Conservation (phyloP, 1,140 invertebrate species). For the Brachionus sp. region DNA sequence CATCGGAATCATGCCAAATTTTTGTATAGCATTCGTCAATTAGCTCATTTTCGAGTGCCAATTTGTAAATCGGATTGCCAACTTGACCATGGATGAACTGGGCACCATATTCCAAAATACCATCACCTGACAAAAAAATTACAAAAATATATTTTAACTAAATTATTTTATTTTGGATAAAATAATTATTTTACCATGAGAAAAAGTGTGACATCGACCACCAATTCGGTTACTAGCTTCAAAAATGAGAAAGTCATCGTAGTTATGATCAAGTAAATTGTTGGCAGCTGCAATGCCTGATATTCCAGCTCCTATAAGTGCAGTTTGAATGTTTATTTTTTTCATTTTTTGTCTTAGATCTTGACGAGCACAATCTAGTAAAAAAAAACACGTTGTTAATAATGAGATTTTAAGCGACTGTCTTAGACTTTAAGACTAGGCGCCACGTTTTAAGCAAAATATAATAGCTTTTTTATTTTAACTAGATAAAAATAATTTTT, state of each 20-base stretch:
- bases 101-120: not conserved
- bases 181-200: not conserved
- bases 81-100: slow-evolving; percentile 59
- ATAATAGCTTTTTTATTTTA: no score
- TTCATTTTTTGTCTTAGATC: not conserved
- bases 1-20: slow-evolving; percentile 1
- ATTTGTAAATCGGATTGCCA: slow-evolving; percentile 57
- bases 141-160: not conserved
- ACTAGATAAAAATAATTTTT: no score
- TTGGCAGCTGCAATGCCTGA: slow-evolving; percentile 13
- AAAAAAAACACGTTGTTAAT: not conserved
- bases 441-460: no score
- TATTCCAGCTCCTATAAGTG: slow-evolving; percentile 32
- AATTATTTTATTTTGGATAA: not conserved
- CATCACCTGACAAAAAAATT: slow-evolving; percentile 24
- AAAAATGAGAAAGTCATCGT: slow-evolving; percentile 28
- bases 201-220: not conserved
- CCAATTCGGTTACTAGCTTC: slow-evolving; percentile 33
- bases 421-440: no score
- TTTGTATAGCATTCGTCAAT: slow-evolving; percentile 46
- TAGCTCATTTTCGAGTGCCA: slow-evolving; percentile 56
- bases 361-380: not conserved
- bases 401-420: no score
- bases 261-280: not conserved
- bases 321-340: not conserved